Base-by-base conservation (phyloP, 2,888 invertebrate genomes). In the Hydraecia micacea region DNA sequence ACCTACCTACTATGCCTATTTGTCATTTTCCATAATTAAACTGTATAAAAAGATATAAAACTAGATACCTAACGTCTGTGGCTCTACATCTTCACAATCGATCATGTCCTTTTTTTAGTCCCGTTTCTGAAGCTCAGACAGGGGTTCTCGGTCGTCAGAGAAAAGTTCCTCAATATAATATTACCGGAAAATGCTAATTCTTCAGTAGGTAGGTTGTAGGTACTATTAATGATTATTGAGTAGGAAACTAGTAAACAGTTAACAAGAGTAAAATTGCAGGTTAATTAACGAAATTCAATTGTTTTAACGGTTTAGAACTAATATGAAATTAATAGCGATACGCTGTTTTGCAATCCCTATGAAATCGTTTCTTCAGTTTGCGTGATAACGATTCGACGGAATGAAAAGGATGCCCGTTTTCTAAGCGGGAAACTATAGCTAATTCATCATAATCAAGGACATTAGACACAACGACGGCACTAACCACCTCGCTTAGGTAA, bases 361-460 rank as follows among this genome's bases (percentile, higher is more conserved):
- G 71, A 75, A 83, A 77, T 75, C 66, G 77, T 68, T 81, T 58
- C 36, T 81, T 73, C 42, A 39, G 46, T 60, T 49, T 66, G 72
- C 78, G 68, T 86, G 83, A 74, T 82, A 76, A 70, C 62, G 39
- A 18, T 81, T 81, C 68, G 76, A 70, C 82, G 85, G 79, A 89
- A 85, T 77, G 25, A 69, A 84, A 76, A 90, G 88, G 86, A 89
- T 83, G 84, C 72, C 63, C 77, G 83, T 79, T 93, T 93, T 93
- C 93, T 92, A 92, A 91, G 74, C 90, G 91, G 91, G 90, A 91
- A 87, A 83, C 67, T 15, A 49, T 15, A 49, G 69, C 60, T 80
- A 84, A 81, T 73, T 81, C 25, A 77, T 78, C 68, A 75, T 68
- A 75, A 60, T 73, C 79, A 83, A 84, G 78, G 81, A 71, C 77